Evolutionary conservation across 2,888 invertebrate genomes (phyloP).

Genomic region (Ectemnius cavifrons): DNA sequence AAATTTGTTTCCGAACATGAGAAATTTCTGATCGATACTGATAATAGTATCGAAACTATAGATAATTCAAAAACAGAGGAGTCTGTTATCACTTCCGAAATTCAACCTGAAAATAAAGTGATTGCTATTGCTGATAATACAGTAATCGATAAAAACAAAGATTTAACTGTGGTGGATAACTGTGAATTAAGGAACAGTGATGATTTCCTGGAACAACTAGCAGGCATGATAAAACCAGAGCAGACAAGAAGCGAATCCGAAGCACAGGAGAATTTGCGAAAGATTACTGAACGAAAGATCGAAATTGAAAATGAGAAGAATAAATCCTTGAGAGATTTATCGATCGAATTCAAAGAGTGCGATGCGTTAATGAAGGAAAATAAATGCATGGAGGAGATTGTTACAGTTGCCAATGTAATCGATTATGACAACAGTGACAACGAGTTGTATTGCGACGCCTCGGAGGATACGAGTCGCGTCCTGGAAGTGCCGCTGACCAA

Average conservation of each 20-base stretch:
- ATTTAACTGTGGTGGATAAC: not conserved
- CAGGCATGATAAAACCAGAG: conserved; percentile 26
- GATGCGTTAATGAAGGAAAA: conserved; percentile 33
- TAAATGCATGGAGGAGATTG: conserved; percentile 9
- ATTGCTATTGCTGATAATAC: not conserved
- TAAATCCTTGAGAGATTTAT: conserved; percentile 52
- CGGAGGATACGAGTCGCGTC: not conserved
- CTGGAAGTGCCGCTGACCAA: conserved; percentile 55
- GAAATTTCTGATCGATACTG: not conserved
- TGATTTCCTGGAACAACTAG: conserved; percentile 33
- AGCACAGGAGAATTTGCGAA: conserved; percentile 48
- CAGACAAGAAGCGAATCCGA: conserved; percentile 45
- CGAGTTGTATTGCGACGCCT: conserved; percentile 26
- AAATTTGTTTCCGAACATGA: not conserved
- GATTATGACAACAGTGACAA: conserved; percentile 15
- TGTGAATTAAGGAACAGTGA: not conserved
- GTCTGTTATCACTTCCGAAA: not conserved
- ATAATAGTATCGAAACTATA: not conserved
- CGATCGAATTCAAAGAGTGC: conserved; percentile 47
- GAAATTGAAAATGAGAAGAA: conserved; percentile 58
- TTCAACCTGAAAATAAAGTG: not conserved
- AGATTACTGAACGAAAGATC: conserved; percentile 59
- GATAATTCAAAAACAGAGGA: not conserved
- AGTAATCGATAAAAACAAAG: conserved; percentile 1
- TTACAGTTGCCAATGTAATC: not conserved